phyloP scores from a whole-genome alignment of 1,140 invertebrate species.

The Aradophagus sp. region DNA sequence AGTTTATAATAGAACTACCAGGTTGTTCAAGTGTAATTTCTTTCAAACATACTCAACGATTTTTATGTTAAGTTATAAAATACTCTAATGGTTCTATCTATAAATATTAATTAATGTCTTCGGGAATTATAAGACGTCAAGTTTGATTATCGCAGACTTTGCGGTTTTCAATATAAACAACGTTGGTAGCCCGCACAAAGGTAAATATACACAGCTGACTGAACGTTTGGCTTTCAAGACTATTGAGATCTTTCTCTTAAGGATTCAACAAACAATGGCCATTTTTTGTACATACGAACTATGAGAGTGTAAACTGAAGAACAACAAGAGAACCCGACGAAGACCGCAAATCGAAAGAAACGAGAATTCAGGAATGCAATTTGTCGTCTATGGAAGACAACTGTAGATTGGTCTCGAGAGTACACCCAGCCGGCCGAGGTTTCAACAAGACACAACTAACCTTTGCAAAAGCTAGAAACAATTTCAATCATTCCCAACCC shows the following conservation, averaged over 20 bases:
- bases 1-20: too few species aligned
- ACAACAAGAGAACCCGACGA: slow-evolving; percentile 32
- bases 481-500: slow-evolving; percentile 68
- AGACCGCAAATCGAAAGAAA: slow-evolving; percentile 39
- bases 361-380: slow-evolving; percentile 67
- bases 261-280: slow-evolving; percentile 52
- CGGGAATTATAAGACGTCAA: too few species aligned
- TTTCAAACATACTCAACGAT: too few species aligned
- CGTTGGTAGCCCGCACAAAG: slow-evolving; percentile 23
- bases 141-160: too few species aligned
- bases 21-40: too few species aligned
- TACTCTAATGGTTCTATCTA: slow-evolving; percentile 14
- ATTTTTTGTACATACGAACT: slow-evolving; percentile 36
- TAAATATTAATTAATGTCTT: slow-evolving; percentile 4
- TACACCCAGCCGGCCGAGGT: slow-evolving; percentile 16
- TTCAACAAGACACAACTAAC: slow-evolving; percentile 32
- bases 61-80: too few species aligned
- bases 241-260: slow-evolving; percentile 51
- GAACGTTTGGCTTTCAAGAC: slow-evolving; percentile 31
- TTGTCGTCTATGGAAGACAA: slow-evolving; percentile 67
- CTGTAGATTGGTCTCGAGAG: slow-evolving; percentile 60
- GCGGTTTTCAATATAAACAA: slow-evolving; percentile 46
- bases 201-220: slow-evolving; percentile 48
- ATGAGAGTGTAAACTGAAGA: slow-evolving; percentile 51
- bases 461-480: slow-evolving; percentile 61